Evolutionary conservation across 2,113 vertebrate genomes (phyloP), one percentile per base, ranked within the genome.

Genomic region (Takifugu bimaculatus): DNA sequence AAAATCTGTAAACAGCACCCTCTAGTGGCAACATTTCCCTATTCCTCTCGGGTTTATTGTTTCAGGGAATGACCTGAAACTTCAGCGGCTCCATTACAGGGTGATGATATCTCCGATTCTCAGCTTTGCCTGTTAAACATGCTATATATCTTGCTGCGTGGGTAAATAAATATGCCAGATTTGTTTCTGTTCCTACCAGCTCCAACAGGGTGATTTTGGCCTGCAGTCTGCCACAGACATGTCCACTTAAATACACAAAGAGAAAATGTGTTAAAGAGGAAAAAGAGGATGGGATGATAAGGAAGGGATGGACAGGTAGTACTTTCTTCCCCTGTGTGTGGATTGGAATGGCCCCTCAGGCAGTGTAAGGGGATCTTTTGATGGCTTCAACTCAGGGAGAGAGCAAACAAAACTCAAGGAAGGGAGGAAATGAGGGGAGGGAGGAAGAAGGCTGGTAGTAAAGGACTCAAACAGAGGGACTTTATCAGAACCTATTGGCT

Each of bases 401-500:
- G 54, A 68, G 68, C 78, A 55, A 85, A 72, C 61, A 72, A 78
- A 72, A 59, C 14, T 51, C 49, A 77, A 60, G 65, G 59, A 68
- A 63, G 65, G 26, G 54, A 13, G 42, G 68, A 67, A 63, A 49
- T 43, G 57, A 66, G 71, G 68, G 68, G 47, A 70, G 50, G 69
- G 72, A 59, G 71, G 76, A 66, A 57, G 45, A 54, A n/a, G 57
- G 27, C 39, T 65, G 53, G 72, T 60, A 75, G 77, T 7, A 32
- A 7, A 25, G 50, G 70, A 75, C 54, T 49, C 29, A 65, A 39
- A 42, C 13, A 6, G n/a, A 48, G 45, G 68, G 58, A 53, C 55
- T 70, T 60, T 51, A 10, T 63, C 60, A 47, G 5, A 43, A 7
- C 14, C 55, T 45, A 85, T 91, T 91, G 90, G 91, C 67, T 55